Percentiles rank a stretch among this genome's conserved stretches.
Evolutionary conservation across 1,140 invertebrate species (phyloP).

Genomic region (Mesaphorura yosii): DNA sequence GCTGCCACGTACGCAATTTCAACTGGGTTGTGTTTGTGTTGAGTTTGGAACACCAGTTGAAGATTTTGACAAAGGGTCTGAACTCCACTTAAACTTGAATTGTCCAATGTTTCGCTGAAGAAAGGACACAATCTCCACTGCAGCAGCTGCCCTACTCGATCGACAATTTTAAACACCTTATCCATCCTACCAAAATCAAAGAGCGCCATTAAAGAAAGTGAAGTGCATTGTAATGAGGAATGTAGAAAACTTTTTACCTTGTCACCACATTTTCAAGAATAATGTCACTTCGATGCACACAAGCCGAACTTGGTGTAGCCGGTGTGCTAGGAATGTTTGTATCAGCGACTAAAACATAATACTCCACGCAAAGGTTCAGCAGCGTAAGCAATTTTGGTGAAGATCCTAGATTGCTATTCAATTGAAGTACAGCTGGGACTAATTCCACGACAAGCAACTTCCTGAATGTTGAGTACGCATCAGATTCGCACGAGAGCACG

Average conservation of each 20-base stretch:
- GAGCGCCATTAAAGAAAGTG: too few species aligned
- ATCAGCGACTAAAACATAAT: constrained; percentile 18
- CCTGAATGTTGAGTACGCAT: constrained; percentile 21
- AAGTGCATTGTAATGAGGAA: too few species aligned
- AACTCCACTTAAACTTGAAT: neutral
- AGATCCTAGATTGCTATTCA: constrained; percentile 15
- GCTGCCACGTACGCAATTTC: constrained; percentile 26
- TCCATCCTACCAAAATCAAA: constrained; percentile 25
- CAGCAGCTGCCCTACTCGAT: constrained; percentile 21
- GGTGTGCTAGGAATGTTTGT: too few species aligned
- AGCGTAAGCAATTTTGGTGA: constrained; percentile 14
- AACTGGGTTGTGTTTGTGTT: constrained; percentile 6
- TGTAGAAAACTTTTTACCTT: too few species aligned
- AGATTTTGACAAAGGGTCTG: constrained; percentile 18
- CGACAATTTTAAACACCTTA: constrained; percentile 20
- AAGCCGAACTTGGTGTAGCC: too few species aligned
- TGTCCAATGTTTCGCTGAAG: constrained; percentile 1
- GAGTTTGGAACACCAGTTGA: neutral
- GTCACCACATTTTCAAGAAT: too few species aligned
- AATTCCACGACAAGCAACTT: constrained; percentile 26
- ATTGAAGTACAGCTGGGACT: constrained; percentile 25
- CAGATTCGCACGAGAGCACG: constrained; percentile 20
- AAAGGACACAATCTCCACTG: constrained; percentile 24
- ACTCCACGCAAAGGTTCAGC: constrained; percentile 28
- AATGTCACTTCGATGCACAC: too few species aligned